Percentiles rank a stretch among this genome's conserved stretches.
Evolutionary conservation across 1,140 invertebrate species (phyloP).

Genomic region (Pseudoatta argentina): DNA sequence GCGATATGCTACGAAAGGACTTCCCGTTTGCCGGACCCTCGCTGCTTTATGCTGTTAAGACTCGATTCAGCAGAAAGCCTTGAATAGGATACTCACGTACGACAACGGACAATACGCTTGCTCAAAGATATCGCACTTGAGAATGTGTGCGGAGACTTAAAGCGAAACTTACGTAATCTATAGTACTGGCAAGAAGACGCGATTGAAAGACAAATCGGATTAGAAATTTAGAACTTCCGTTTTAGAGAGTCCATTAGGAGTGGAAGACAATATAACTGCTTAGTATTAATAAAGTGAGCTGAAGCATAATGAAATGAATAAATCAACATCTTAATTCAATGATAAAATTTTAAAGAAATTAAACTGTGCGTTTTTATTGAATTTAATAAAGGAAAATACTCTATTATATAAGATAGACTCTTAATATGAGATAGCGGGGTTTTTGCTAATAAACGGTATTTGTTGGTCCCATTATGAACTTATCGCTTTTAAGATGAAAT

Average conservation of each 20-base stretch:
- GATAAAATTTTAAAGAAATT: not conserved
- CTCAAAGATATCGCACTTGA: not conserved
- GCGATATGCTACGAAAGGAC: not conserved
- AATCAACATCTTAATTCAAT: not conserved
- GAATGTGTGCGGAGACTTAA: not conserved
- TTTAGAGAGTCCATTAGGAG: not conserved
- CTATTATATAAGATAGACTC: too few species aligned
- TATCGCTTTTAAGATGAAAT: too few species aligned
- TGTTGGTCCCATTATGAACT: too few species aligned
- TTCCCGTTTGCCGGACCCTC: not conserved
- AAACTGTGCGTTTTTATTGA: not conserved
- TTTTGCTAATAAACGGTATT: too few species aligned
- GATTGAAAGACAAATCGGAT: conserved; percentile 34
- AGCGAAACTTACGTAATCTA: conserved; percentile 8
- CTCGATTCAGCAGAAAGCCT: conserved; percentile 4
- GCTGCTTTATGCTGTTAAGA: conserved; percentile 2
- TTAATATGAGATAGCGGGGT: too few species aligned
- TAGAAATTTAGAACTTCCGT: conserved; percentile 1
- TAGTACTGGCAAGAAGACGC: not conserved
- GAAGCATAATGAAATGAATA: not conserved
- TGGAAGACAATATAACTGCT: not conserved
- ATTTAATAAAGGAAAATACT: too few species aligned
- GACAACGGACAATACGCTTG: too few species aligned
- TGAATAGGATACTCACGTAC: not conserved
- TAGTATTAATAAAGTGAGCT: not conserved